Evolutionary conservation across 2,113 vertebrate genomes (phyloP), one percentile per base, ranked within the genome.

Genomic region (Pteruthius melanotis): DNA sequence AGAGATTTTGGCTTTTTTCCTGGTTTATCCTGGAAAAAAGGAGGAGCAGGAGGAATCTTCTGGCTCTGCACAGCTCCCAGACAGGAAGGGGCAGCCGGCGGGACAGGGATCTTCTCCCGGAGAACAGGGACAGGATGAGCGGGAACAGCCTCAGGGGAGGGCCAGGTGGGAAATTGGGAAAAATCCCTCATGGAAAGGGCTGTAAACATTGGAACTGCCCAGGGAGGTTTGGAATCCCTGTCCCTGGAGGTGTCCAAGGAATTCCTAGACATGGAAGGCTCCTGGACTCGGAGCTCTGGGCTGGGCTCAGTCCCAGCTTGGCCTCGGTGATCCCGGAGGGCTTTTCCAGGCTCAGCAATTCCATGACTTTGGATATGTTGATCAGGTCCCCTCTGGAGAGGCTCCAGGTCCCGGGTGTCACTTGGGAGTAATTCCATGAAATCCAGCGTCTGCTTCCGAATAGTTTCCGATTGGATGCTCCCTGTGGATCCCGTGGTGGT

Each of bases 111-210:
- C 37, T 44, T 5, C 28, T 54, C 50, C 28, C 69, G 15, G 50
- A 50, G 7, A 57, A 57, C 54, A 47, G 68, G 49, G 37, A 53
- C 2, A 10, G 69, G 69, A 54, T 24, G 30, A 56, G 47, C 14
- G 28, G 50, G 39, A 54, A 54, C 2, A 4, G 50, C 50, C 37
- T 54, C 30, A 26, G 30, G 30, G 16, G 15, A 54, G 69, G 37
- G 0, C 0, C 35, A 18, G 50, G 21, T 13, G 4, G 69, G 69
- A n/a, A 7, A 27, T 1, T 2, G 31, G 7, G 13, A 18, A 14
- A 27, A 56, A 44, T 74, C 10, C 23, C 5, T 8, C 52, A 1
- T n/a, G 52, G 39, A n/a, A 35, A 42, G 9, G 17, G 31, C 14
- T 33, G 39, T 6, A 35, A 33, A n/a, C 33, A 7, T 5, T 45